phyloP scores from a whole-genome alignment of 53 echinoderm and acorn worm genomes.

The Stichopus horrens region DNA sequence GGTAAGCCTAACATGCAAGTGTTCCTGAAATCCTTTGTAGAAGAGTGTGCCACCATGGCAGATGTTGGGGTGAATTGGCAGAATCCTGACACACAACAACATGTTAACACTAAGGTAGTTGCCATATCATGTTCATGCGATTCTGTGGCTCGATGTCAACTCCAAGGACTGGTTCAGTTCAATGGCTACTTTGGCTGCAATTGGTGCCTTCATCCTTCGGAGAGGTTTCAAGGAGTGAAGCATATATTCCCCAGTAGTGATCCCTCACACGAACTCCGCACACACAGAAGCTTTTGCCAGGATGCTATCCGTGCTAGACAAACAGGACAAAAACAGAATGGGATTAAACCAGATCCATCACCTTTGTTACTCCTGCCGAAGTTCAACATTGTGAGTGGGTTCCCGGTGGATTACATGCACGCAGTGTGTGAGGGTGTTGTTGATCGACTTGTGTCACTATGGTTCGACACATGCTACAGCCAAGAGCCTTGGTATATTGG shows the following conservation, averaged over 20 bases:
- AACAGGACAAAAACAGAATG: slow-evolving; percentile 17
- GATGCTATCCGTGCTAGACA: slow-evolving; percentile 30
- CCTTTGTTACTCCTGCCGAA: slow-evolving; percentile 32
- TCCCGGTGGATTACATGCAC: slow-evolving; percentile 52
- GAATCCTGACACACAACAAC: background rate
- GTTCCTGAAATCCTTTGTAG: slow-evolving; percentile 61
- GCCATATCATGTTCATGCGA: slow-evolving; percentile 53
- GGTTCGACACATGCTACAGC: slow-evolving; percentile 31
- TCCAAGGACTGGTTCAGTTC: slow-evolving; percentile 57
- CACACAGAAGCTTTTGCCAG: background rate
- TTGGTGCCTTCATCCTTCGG: slow-evolving; percentile 39
- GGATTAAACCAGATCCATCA: slow-evolving; percentile 37
- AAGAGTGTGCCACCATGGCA: slow-evolving; percentile 54
- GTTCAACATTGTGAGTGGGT: slow-evolving; percentile 41
- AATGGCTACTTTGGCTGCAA: slow-evolving; percentile 63
- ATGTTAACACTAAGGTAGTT: slow-evolving; percentile 43
- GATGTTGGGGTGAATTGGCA: slow-evolving; percentile 44
- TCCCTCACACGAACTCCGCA: slow-evolving; percentile 21
- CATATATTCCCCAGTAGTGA: slow-evolving; percentile 20
- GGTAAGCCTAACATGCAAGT: slow-evolving; percentile 51
- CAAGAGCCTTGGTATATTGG: slow-evolving; percentile 40
- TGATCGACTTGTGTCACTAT: slow-evolving; percentile 22
- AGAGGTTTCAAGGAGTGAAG: slow-evolving; percentile 25
- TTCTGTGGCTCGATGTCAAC: slow-evolving; percentile 57
- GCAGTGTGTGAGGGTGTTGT: slow-evolving; percentile 54